A percentile compares a stretch with the other conserved stretches of the same genome.
phyloP scores from a whole-genome alignment of 2,113 vertebrate species.

The Petromus typicus region DNA sequence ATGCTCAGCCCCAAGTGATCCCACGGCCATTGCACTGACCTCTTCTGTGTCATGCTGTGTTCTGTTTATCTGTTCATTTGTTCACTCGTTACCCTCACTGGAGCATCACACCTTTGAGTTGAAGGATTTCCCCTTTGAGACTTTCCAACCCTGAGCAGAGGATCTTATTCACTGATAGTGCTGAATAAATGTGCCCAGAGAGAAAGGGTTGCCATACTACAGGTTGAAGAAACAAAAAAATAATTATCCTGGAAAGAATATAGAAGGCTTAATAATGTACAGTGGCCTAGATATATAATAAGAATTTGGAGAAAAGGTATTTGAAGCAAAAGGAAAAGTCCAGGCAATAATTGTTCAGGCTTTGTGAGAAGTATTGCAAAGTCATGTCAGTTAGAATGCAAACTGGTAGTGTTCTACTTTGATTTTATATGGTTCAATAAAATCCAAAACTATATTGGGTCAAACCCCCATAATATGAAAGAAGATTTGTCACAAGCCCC shows the following conservation, averaged over 20 bases:
- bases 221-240: background rate
- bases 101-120: background rate
- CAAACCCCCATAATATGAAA: background rate
- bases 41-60: background rate
- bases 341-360: background rate
- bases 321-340: conserved; percentile 32
- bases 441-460: background rate
- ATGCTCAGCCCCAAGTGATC: background rate
- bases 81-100: background rate
- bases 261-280: background rate
- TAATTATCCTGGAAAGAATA: conserved; percentile 17
- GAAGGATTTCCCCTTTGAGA: background rate
- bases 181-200: background rate
- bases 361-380: conserved; percentile 25
- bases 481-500: background rate
- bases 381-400: background rate
- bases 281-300: background rate
- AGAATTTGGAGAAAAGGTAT: background rate
- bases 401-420: background rate
- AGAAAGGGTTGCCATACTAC: background rate
- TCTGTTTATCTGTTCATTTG: background rate
- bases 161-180: background rate
- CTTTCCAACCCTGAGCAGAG: background rate
- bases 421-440: background rate
- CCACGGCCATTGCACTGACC: background rate